Percentiles rank a stretch among this genome's conserved stretches.
These are phyloP conservation scores for Battus philenor DNA, from an alignment of 1,140 invertebrate species.

Conservation along the genomic window DNA sequence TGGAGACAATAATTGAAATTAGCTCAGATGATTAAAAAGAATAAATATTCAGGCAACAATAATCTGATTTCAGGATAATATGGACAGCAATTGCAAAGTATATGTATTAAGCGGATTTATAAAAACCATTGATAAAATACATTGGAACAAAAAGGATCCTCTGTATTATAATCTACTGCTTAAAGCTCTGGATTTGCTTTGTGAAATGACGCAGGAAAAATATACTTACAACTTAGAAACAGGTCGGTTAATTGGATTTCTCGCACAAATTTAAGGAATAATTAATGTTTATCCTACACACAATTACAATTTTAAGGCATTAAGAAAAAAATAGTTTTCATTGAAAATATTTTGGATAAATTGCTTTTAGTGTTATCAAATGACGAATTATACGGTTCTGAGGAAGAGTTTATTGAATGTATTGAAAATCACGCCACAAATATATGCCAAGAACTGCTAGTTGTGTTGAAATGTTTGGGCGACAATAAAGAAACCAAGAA, in stretches of 20 bases:
- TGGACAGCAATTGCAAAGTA: slow-evolving; percentile 75
- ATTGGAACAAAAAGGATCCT: slow-evolving; percentile 63
- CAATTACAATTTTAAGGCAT: too few species aligned
- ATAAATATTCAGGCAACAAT: too few species aligned
- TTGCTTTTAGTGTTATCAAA: slow-evolving; percentile 90
- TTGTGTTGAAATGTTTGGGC: slow-evolving; percentile 82
- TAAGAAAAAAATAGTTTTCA: too few species aligned
- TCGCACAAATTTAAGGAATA: too few species aligned
- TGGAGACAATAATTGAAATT: too few species aligned
- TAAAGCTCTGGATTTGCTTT: slow-evolving; percentile 84
- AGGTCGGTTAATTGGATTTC: slow-evolving; percentile 78
- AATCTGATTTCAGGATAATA: slow-evolving; percentile 87
- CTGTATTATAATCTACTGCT: slow-evolving; percentile 58
- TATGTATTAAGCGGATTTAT: slow-evolving; percentile 65
- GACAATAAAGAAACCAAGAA: slow-evolving; percentile 77
- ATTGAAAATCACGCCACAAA: slow-evolving; percentile 87
- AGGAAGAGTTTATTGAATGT: slow-evolving; percentile 89
- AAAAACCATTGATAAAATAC: slow-evolving; percentile 63
- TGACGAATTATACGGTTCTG: slow-evolving; percentile 93
- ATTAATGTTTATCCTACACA: too few species aligned
- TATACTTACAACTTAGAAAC: slow-evolving; percentile 91
- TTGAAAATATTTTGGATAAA: too few species aligned
- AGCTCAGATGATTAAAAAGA: too few species aligned
- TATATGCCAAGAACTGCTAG: slow-evolving; percentile 86
- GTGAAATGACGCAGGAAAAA: slow-evolving; percentile 83